phyloP scores from a whole-genome alignment of 2,888 invertebrate species.

The Aradus depressus region DNA sequence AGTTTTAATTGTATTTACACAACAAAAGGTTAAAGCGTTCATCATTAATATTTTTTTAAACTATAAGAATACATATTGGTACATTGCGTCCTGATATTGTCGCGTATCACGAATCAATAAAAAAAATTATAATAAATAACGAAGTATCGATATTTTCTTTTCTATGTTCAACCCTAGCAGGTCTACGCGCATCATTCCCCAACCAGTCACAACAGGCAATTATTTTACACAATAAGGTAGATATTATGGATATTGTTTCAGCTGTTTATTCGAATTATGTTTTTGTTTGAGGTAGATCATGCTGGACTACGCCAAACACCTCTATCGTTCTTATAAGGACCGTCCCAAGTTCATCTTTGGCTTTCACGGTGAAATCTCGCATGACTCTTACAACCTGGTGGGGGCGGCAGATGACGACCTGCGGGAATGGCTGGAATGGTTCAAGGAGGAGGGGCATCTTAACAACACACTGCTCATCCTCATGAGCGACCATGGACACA shows the following conservation, averaged over 20 bases:
- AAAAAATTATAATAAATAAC: too few species aligned
- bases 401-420: constrained; percentile 66
- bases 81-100: too few species aligned
- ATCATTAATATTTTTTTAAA: too few species aligned
- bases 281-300: constrained; percentile 37
- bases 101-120: too few species aligned
- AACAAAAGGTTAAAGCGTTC: too few species aligned
- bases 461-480: constrained; percentile 73
- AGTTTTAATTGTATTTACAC: too few species aligned
- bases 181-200: too few species aligned
- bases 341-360: constrained; percentile 73
- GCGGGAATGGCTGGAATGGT: constrained; percentile 48
- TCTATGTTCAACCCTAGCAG: too few species aligned
- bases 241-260: neutral
- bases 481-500: constrained; percentile 89
- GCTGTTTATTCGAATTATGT: neutral
- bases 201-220: too few species aligned
- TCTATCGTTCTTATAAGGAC: constrained; percentile 49
- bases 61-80: too few species aligned
- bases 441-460: constrained; percentile 50
- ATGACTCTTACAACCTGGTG: constrained; percentile 71
- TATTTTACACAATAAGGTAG: neutral
- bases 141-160: too few species aligned
- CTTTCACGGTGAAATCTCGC: constrained; percentile 81
- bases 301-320: constrained; percentile 43